Conservation (phyloP, 2,797 vertebrate genomes). For the Alauda arvensis region DNA sequence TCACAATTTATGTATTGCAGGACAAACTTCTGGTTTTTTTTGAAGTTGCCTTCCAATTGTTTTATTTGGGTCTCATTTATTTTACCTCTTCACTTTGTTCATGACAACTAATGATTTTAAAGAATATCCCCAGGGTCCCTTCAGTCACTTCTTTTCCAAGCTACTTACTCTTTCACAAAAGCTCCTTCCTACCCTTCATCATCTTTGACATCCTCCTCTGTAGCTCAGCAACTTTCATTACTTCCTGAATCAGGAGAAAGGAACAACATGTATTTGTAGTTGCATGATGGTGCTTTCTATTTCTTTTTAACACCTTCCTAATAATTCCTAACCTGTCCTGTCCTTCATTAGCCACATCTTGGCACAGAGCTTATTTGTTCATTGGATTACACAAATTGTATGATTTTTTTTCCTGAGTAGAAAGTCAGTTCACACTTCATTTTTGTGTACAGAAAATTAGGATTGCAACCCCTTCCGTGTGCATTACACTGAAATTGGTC, state of each 20-base stretch:
- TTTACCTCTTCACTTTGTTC: not conserved
- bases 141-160: not conserved
- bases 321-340: not conserved
- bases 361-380: not conserved
- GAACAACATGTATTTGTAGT: not conserved
- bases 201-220: not conserved
- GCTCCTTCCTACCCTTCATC: not conserved
- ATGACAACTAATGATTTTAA: not conserved
- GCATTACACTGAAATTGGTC: not conserved
- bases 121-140: not conserved
- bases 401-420: not conserved
- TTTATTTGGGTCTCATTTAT: not conserved
- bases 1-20: not conserved
- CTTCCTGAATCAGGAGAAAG: not conserved
- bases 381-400: not conserved
- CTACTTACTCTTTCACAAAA: not conserved
- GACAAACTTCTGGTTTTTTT: not conserved
- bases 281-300: not conserved
- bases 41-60: not conserved
- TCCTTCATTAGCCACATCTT: not conserved
- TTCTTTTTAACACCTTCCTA: not conserved
- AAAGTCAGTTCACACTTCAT: not conserved
- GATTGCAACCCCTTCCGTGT: not conserved
- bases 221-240: not conserved
- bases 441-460: not conserved